Evolutionary conservation across 2,113 vertebrate species (phyloP).

Genomic region (Sorex araneus): DNA sequence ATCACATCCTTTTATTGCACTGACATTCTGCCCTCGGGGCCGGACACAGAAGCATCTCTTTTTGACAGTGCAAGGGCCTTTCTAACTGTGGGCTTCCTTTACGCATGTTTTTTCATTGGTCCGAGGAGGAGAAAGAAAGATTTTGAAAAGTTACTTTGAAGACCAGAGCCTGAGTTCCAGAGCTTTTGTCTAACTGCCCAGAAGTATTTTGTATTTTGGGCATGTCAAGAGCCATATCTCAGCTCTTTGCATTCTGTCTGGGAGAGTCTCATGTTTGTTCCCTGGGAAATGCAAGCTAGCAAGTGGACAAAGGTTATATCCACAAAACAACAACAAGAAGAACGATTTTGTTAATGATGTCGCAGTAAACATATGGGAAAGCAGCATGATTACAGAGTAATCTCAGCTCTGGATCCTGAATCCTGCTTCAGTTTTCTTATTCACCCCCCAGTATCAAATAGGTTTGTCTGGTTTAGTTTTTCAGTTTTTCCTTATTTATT

Average conservation of each 20-base stretch:
- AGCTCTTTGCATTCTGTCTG: slow-evolving; percentile 4
- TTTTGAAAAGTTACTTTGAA: not conserved
- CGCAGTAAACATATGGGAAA: slow-evolving; percentile 4
- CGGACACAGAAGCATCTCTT: not conserved
- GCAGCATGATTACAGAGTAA: not conserved
- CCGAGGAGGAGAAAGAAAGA: not conserved
- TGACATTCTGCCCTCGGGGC: not conserved
- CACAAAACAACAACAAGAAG: slow-evolving; percentile 18
- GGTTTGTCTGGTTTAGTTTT: no score
- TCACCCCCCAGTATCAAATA: no score
- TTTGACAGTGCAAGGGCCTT: not conserved
- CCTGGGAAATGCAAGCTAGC: not conserved
- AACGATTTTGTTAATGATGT: not conserved
- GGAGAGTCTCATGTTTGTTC: slow-evolving; percentile 6
- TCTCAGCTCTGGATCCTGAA: not conserved
- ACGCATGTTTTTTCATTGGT: not conserved
- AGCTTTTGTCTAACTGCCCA: not conserved
- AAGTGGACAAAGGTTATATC: not conserved
- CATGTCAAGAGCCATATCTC: not conserved
- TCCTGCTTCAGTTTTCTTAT: not conserved
- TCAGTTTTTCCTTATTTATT: no score
- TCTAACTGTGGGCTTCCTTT: fast-evolving
- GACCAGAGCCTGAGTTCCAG: not conserved
- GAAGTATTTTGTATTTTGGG: not conserved
- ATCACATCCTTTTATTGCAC: not conserved